Base-by-base conservation (phyloP, 2,113 vertebrate genomes). In the Prinia subflava region DNA sequence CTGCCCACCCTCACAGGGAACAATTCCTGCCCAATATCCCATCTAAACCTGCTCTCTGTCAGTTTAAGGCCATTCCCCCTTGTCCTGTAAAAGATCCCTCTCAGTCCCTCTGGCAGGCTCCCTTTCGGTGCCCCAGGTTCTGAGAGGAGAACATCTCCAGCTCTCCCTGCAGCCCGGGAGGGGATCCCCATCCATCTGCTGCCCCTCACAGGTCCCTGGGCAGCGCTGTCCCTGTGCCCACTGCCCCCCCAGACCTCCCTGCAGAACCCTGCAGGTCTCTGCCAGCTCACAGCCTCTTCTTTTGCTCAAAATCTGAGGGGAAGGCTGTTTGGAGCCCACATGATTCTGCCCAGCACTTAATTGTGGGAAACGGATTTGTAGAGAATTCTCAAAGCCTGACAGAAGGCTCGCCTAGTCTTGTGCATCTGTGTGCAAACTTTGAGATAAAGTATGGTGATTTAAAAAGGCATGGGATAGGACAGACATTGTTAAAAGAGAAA, bases 251-350 rank as follows among this genome's bases (percentile, higher is more conserved):
- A 62, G n/a, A 31, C 33, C 41, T 15, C 11, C 15, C 28, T 41
- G 63, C 65, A 68, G 60, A 74, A 16, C 31, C 46, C 52, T 30
- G 20, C 55, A 53, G 68, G 25, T 12, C 65, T 68, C n/a, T 37
- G 65, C 8, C 57, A 57, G 39, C 47, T 52, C 59, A 30, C 18
- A 28, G 4, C 30, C 9, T 0, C 0, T 20, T 7, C 22, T 1
- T 0, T 30, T 1, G 0, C 68, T 20, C 53, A 46, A 46, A 47
- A 64, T 17, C 49, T 15, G 27, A 17, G 77, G 81, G 23, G 52
- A 19, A 42, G 31, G 56, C 74, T 24, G 13, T 27, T 39, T 13
- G 35, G 25, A 79, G 5, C 31, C 22, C 74, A 52, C 16, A 47
- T 8, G 50, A 18, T 30, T 9, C 50, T 53, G 50, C 50, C 50